These are phyloP conservation scores for Felis catus DNA, from an alignment of 2,113 vertebrate genomes.

Conservation along the genomic window DNA sequence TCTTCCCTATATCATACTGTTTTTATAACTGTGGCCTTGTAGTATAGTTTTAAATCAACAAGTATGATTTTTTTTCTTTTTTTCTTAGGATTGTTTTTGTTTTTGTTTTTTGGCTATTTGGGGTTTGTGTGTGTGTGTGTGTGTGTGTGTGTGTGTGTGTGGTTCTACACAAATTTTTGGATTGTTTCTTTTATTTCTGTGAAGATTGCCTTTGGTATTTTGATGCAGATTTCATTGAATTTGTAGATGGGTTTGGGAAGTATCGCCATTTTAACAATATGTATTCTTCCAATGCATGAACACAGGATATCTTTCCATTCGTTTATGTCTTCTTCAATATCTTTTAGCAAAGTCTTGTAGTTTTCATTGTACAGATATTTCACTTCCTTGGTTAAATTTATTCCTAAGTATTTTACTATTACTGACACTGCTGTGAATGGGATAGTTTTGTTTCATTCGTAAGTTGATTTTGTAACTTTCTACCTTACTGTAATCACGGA, in stretches of 20 bases:
- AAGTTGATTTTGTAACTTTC: background rate
- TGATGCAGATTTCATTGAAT: background rate
- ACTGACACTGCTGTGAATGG: background rate
- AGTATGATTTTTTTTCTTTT: background rate
- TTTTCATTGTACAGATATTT: background rate
- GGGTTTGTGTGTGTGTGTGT: too few relatives aligned
- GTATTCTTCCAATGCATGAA: background rate
- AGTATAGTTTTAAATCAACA: background rate
- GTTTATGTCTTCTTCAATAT: background rate
- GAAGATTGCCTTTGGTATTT: background rate
- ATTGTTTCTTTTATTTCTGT: background rate
- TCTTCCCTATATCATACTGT: background rate
- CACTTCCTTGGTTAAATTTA: background rate
- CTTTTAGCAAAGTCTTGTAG: background rate
- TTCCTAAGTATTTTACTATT: background rate
- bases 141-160: background rate
- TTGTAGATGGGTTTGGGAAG: background rate
- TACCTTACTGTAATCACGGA: background rate
- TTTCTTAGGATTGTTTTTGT: background rate
- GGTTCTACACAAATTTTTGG: background rate
- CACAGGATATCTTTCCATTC: background rate
- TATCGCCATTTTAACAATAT: background rate
- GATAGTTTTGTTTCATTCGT: background rate
- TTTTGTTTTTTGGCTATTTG: background rate
- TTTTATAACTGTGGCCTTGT: background rate